phyloP scores from a whole-genome alignment of 2,888 invertebrate genomes.

The Sminthurinus aureus region DNA sequence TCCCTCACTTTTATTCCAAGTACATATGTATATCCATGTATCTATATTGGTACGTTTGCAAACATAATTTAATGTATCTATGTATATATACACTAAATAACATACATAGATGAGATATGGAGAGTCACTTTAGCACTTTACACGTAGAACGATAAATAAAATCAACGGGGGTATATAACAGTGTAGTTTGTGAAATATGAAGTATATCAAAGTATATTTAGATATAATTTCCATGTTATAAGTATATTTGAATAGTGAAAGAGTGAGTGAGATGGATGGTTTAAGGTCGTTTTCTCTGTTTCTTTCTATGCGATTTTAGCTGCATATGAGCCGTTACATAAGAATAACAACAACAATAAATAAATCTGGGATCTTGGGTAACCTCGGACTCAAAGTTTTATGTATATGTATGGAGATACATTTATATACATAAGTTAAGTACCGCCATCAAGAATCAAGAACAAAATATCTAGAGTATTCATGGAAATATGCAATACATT shows the following conservation, averaged over 20 bases:
- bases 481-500: background rate
- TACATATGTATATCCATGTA: too few relatives aligned
- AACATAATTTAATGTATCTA: too few relatives aligned
- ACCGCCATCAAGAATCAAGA: too few relatives aligned
- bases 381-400: conserved; percentile 8
- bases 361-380: background rate
- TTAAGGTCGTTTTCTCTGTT: conserved; percentile 2
- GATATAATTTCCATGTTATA: background rate
- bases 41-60: too few relatives aligned
- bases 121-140: too few relatives aligned
- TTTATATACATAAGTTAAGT: background rate
- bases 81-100: too few relatives aligned
- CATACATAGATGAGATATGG: too few relatives aligned
- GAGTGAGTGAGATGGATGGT: conserved; percentile 6
- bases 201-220: background rate
- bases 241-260: background rate
- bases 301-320: background rate
- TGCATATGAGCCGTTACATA: conserved; percentile 2
- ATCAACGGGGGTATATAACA: background rate
- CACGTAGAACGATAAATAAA: too few relatives aligned
- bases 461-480: too few relatives aligned
- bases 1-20: background rate
- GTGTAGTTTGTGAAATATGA: background rate
- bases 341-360: conserved; percentile 7
- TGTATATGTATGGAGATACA: background rate